Evolutionary conservation across 2,888 invertebrate genomes (phyloP).

Genomic region (Tromatobia lineatoria): DNA sequence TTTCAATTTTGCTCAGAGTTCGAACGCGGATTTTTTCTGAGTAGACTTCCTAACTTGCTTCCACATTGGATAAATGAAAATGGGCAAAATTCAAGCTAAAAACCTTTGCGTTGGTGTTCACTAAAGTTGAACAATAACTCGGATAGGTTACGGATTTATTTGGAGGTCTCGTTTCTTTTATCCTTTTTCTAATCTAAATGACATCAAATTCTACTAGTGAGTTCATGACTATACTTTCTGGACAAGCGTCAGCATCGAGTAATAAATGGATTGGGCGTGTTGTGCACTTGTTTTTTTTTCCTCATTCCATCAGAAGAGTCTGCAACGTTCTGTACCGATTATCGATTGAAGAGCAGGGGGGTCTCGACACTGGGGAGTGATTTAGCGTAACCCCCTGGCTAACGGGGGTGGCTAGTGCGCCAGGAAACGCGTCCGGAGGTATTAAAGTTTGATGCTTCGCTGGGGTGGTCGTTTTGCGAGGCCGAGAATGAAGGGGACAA

Average conservation of each 20-base stretch:
- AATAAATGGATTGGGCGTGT: not conserved
- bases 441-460: conserved; percentile 68
- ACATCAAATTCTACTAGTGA: not conserved
- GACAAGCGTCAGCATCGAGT: not conserved
- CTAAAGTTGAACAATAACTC: no score
- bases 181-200: not conserved
- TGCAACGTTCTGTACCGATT: conserved; percentile 53
- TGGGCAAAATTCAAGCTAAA: no score
- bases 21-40: no score
- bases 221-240: not conserved
- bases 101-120: no score
- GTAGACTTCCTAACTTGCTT: no score
- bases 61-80: no score
- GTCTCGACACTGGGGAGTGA: conserved; percentile 62
- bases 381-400: conserved; percentile 54
- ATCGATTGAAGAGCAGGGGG: conserved; percentile 60
- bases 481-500: conserved; percentile 36
- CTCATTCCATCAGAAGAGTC: conserved; percentile 24
- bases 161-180: not conserved
- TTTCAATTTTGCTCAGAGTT: no score
- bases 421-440: conserved; percentile 41
- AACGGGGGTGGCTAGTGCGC: conserved; percentile 40
- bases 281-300: not conserved
- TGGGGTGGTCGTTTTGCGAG: conserved; percentile 30
- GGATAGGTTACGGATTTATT: no score